These are phyloP conservation scores for Spizaetus ornatus DNA, from an alignment of 2,113 vertebrate species.

Conservation along the genomic window DNA sequence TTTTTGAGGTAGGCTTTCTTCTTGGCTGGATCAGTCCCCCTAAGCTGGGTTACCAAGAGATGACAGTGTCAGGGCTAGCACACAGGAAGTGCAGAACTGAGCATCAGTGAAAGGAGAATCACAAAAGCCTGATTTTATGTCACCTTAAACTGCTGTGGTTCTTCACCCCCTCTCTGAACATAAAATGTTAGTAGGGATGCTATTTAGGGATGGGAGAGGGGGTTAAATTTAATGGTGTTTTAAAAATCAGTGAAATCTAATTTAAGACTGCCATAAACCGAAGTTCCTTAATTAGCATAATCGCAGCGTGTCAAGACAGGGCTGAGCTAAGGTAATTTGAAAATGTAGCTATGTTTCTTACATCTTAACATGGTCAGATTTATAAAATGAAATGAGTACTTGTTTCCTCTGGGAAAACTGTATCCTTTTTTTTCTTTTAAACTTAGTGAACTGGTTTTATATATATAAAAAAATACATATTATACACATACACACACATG, in stretches of 20 bases:
- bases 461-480: too few relatives aligned
- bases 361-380: not conserved
- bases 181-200: not conserved
- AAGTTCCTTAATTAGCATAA: constrained; percentile 43
- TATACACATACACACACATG: too few relatives aligned
- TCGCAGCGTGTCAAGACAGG: not conserved
- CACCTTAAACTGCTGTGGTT: not conserved
- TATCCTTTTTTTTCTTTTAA: not conserved
- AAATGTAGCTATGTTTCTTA: not conserved
- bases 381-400: not conserved
- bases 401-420: not conserved
- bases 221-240: not conserved
- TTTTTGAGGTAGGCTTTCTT: not conserved
- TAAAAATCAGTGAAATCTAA: constrained; percentile 32
- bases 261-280: constrained; percentile 14
- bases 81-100: not conserved
- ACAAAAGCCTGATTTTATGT: not conserved
- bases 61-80: not conserved
- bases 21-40: not conserved
- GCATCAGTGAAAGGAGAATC: not conserved
- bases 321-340: not conserved
- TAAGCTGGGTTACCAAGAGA: not conserved
- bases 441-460: not conserved
- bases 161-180: not conserved
- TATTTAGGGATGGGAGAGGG: not conserved